Base-by-base conservation (phyloP, 1,140 invertebrate genomes). In the Latrodectus geometricus region DNA sequence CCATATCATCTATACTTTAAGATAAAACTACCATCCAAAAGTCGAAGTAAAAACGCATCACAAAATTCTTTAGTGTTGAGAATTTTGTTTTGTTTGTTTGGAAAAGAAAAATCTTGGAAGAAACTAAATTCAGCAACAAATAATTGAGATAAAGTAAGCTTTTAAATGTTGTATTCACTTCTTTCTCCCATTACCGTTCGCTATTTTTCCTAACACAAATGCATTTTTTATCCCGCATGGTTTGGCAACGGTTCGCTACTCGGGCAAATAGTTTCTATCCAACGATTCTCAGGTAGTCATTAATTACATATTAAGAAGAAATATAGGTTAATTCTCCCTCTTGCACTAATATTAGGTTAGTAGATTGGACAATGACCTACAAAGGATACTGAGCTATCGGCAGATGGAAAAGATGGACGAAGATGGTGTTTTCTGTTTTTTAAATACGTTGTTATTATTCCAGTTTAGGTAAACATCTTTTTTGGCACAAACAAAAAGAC, bases 291-390 rank as follows among this genome's bases (percentile, higher is more conserved):
- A n/a, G 12, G 15, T 50, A 56, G 17, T 17, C 82, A 69, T 84
- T 84, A 84, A 84, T 84, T 54, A 52, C 69, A 84, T 84, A 74
- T 84, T 75, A 84, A 76, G 82, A 7, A 20, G 61, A 74, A 76
- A 84, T 84, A 56, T 84, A 84, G 82, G 82, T 84, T 84, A 84
- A 84, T 84, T 84, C 82, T 75, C 54, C 5, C 35, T 21, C 9
- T 78, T 12, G 49, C 23, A 75, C 82, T 75, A 84, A 84, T 84
- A 84, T 76, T 84, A 76, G 82, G 82, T 84, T 84, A 84, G 82
- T 84, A n/a, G 82, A 84, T 84, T 84, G 82, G 82, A 84, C 82
- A 84, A 84, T 84, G 82, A 84, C 72, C 82, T 84, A 50, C 35
- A 70, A 70, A 35, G n/a, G n/a, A 35, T 17, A 7, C 5, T 12